Evolutionary conservation across 2,888 invertebrate species (phyloP).

Genomic region (Dilophus febrilis): DNA sequence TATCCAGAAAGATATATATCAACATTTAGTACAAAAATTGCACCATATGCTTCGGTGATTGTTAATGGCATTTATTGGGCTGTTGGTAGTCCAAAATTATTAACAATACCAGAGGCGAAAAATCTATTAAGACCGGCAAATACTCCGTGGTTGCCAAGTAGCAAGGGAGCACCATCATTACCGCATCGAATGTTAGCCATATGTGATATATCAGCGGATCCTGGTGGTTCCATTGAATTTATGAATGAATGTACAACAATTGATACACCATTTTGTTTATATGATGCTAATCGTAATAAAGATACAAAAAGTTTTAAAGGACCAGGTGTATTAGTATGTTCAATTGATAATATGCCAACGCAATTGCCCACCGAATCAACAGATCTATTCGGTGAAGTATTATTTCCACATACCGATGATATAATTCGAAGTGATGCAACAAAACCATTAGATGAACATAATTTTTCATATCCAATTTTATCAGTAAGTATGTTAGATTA

Average conservation of each 20-base stretch:
- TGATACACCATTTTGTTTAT: constrained; percentile 97
- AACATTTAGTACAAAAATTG: constrained; percentile 90
- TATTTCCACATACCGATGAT: constrained; percentile 76
- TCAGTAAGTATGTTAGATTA: constrained; percentile 17
- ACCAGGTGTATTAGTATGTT: constrained; percentile 95
- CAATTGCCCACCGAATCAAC: constrained; percentile 95
- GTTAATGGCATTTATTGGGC: constrained; percentile 99
- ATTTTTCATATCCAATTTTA: constrained; percentile 34
- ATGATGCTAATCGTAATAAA: constrained; percentile 95
- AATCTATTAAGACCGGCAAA: constrained; percentile 72
- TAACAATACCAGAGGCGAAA: constrained; percentile 97
- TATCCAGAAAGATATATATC: constrained; percentile 90
- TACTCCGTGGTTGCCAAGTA: constrained; percentile 85
- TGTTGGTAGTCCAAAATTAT: constrained; percentile 83
- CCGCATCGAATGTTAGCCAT: constrained; percentile 83
- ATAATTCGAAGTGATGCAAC: constrained; percentile 74
- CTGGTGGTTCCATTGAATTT: constrained; percentile 95
- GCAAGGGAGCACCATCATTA: constrained; percentile 70
- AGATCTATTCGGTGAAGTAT: constrained; percentile 89
- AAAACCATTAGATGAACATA: constrained; percentile 58
- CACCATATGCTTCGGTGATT: constrained; percentile 92
- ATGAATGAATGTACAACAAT: constrained; percentile 99
- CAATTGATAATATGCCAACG: constrained; percentile 96
- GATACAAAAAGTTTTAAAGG: constrained; percentile 93
- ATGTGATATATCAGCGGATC: constrained; percentile 98